These are phyloP conservation scores for Poeciliopsis infans DNA, from an alignment of 2,797 vertebrate species.

Conservation along the genomic window DNA sequence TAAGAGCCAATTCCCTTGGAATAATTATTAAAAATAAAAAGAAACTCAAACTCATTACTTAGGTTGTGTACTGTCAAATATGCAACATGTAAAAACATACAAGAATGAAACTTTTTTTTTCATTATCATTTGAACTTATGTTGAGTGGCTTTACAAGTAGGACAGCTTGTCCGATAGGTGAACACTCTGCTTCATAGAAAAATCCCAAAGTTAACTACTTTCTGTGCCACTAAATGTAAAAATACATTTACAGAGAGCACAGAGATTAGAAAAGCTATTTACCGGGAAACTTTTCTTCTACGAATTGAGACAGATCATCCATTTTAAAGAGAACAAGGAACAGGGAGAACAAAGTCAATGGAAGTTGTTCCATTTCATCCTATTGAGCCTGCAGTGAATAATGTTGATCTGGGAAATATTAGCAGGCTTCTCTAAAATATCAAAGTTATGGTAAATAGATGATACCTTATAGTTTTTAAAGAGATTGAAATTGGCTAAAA, in stretches of 20 bases:
- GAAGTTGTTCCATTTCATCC: neutral
- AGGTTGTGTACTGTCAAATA: neutral
- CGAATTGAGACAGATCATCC: neutral
- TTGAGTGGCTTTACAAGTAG: neutral
- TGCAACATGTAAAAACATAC: neutral
- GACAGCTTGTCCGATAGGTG: neutral
- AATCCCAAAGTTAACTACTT: neutral
- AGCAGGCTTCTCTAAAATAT: neutral
- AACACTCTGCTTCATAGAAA: neutral
- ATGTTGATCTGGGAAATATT: neutral
- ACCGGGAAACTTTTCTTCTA: neutral
- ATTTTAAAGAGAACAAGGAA: neutral
- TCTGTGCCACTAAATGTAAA: neutral
- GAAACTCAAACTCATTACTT: neutral
- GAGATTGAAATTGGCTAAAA: neutral
- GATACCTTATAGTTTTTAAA: neutral
- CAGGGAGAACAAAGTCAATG: neutral
- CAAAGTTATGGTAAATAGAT: neutral
- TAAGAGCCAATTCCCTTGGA: conserved; percentile 31
- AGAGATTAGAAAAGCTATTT: neutral
- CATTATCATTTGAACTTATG: neutral
- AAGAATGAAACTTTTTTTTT: neutral
- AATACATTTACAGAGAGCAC: neutral
- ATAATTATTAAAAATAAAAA: conserved; percentile 50
- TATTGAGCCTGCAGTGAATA: neutral